A percentile compares a stretch with the other conserved stretches of the same genome.
Evolutionary conservation across 2,113 vertebrate species (phyloP).

Genomic region (Lepidothrix coronata): DNA sequence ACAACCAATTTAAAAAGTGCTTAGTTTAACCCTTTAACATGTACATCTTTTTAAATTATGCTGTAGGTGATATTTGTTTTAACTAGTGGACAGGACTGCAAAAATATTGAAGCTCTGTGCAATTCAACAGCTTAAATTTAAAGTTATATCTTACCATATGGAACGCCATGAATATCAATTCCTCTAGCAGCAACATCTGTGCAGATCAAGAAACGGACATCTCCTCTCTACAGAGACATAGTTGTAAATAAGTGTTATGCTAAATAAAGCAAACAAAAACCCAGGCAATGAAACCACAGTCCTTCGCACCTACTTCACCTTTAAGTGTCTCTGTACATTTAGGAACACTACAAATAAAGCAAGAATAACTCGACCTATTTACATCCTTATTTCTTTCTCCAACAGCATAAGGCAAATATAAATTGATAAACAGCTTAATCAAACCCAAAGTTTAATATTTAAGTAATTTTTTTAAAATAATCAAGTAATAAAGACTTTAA

Average conservation of each 20-base stretch:
- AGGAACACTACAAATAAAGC: not conserved
- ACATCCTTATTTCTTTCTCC: not conserved
- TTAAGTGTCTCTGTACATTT: not conserved
- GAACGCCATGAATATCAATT: conserved; percentile 93
- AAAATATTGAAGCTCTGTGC: not conserved
- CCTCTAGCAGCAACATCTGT: conserved; percentile 97
- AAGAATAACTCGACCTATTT: not conserved
- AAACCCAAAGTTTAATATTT: not conserved
- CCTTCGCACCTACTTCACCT: not conserved
- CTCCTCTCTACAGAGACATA: conserved; percentile 80
- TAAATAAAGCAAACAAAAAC: not conserved
- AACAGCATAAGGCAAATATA: not conserved
- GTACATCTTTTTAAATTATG: not conserved
- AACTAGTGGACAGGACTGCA: not conserved
- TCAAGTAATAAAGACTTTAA: not conserved
- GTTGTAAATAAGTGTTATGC: not conserved
- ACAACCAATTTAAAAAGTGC: not conserved
- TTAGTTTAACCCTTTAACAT: not conserved
- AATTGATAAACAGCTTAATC: not conserved
- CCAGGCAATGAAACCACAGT: not conserved
- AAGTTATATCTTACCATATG: conserved; percentile 81
- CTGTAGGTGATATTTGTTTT: not conserved
- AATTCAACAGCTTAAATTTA: not conserved
- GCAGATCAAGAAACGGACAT: conserved; percentile 93
- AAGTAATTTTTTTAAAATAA: not conserved